phyloP scores from a whole-genome alignment of 2,113 vertebrate species.

The Caranx ignobilis region DNA sequence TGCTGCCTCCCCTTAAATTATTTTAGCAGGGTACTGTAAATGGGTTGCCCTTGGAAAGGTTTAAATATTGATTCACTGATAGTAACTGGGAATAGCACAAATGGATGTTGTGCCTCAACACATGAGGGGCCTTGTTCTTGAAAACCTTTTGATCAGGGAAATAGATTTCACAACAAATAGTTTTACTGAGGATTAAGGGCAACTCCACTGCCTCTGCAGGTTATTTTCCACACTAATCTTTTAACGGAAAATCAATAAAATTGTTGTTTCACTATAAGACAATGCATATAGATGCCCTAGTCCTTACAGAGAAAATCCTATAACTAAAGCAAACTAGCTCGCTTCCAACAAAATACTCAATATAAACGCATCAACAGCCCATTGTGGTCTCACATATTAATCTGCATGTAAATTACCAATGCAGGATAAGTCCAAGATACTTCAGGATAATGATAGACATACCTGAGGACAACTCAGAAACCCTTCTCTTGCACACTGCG shows the following conservation, averaged over 20 bases:
- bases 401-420: constrained; percentile 3
- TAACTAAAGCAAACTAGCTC: constrained; percentile 1
- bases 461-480: constrained; percentile 12
- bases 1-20: constrained; percentile 47
- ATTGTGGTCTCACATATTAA: not conserved
- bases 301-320: not conserved
- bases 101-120: constrained; percentile 26
- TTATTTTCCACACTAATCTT: constrained; percentile 8
- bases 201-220: not conserved
- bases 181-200: constrained; percentile 7
- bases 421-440: not conserved
- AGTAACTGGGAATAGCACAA: constrained; percentile 9
- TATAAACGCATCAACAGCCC: constrained; percentile 20
- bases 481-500: not conserved
- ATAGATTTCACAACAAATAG: constrained; percentile 19
- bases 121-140: constrained; percentile 6
- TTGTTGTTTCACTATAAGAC: not conserved
- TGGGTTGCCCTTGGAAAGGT: constrained; percentile 39
- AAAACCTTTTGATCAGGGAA: constrained; percentile 22
- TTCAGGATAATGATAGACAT: not conserved
- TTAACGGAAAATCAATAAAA: constrained; percentile 12
- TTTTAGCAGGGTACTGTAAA: constrained; percentile 64
- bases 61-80: constrained; percentile 62
- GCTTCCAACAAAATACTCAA: not conserved
- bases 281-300: not conserved